These are phyloP conservation scores for Grammomys surdaster DNA, from an alignment of 2,113 vertebrate genomes.

Conservation along the genomic window DNA sequence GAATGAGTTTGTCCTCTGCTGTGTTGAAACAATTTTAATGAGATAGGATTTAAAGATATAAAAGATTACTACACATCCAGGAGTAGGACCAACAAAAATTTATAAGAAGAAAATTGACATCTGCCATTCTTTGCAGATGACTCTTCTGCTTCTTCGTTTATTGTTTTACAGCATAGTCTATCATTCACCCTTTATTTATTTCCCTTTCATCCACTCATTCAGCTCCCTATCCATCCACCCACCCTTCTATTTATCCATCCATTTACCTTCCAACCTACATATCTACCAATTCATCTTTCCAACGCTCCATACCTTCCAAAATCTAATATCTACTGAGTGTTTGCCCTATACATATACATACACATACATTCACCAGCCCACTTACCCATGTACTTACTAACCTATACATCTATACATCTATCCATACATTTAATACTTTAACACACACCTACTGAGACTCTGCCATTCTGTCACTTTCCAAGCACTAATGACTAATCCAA, in stretches of 20 bases:
- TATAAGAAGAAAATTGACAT: neutral
- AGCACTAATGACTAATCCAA: neutral
- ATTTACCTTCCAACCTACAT: neutral
- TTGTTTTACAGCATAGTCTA: neutral
- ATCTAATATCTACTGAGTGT: neutral
- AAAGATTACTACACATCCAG: neutral
- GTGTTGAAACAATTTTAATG: neutral
- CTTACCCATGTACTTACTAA: neutral
- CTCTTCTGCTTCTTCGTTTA: neutral
- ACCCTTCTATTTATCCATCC: neutral
- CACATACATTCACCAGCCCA: neutral
- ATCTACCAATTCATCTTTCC: neutral
- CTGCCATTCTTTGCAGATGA: neutral
- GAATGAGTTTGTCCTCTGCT: neutral
- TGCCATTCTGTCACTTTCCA: slow-evolving; percentile 4
- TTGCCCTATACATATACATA: neutral
- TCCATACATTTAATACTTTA: neutral
- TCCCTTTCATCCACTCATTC: neutral
- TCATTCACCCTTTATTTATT: neutral
- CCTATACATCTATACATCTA: neutral
- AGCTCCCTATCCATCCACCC: neutral
- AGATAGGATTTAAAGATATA: neutral
- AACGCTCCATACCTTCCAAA: neutral
- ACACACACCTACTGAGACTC: neutral
- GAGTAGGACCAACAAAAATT: neutral